phyloP scores from a whole-genome alignment of 2,888 invertebrate species.

The Tipula lateralis region DNA sequence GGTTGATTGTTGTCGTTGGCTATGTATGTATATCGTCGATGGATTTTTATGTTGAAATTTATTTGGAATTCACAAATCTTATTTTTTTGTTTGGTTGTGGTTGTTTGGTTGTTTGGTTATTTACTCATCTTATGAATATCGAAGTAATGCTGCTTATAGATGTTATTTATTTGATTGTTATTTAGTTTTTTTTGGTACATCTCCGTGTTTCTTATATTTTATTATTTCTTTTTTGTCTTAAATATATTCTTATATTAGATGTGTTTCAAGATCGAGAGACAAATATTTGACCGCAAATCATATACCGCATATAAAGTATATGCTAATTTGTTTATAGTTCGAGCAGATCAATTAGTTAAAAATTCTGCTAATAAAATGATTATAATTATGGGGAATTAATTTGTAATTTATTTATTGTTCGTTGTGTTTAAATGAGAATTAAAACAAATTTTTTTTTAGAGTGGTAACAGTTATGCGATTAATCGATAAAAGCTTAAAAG shows the following conservation, averaged over 20 bases:
- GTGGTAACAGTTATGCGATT: background rate
- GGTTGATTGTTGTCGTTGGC: background rate
- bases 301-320: background rate
- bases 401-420: background rate
- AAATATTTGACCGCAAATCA: conserved; percentile 1
- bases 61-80: background rate
- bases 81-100: background rate
- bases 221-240: background rate
- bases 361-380: background rate
- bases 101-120: background rate
- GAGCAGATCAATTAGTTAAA: background rate
- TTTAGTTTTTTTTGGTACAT: background rate
- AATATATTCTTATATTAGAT: background rate
- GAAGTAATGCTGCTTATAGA: background rate
- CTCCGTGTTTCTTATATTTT: background rate
- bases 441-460: background rate
- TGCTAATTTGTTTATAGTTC: background rate
- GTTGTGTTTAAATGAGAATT: background rate
- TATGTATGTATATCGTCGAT: background rate
- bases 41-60: background rate
- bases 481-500: no score
- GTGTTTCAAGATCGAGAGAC: background rate
- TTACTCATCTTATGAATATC: background rate
- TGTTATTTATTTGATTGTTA: conserved; percentile 24
- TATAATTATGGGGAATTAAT: background rate